A percentile compares a stretch with the other conserved stretches of the same genome.
Evolutionary conservation across 2,888 invertebrate genomes (phyloP).

Genomic region (Lutraria lutraria): DNA sequence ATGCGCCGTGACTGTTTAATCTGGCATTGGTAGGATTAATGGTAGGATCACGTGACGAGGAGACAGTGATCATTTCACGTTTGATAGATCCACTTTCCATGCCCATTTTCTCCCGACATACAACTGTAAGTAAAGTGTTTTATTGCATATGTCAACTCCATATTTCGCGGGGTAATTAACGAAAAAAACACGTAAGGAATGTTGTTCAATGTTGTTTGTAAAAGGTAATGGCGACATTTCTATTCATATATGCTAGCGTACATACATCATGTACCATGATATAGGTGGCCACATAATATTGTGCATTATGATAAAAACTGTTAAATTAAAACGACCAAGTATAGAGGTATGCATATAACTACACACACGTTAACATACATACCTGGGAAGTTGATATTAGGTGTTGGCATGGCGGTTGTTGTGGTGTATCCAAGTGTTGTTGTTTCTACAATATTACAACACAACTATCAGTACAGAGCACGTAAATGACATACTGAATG

Average conservation of each 20-base stretch:
- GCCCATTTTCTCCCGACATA: slow-evolving; percentile 91
- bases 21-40: slow-evolving; percentile 65
- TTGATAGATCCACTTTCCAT: slow-evolving; percentile 89
- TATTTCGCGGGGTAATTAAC: too few species aligned
- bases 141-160: background rate
- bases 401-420: slow-evolving; percentile 54
- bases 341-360: too few species aligned
- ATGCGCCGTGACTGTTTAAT: slow-evolving; percentile 58
- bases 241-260: too few species aligned
- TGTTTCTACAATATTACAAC: slow-evolving; percentile 19
- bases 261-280: too few species aligned
- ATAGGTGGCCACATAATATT: too few species aligned
- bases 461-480: background rate
- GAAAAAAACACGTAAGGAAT: too few species aligned
- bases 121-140: slow-evolving; percentile 57
- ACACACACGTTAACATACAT: background rate
- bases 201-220: too few species aligned
- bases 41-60: slow-evolving; percentile 88
- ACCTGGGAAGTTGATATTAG: slow-evolving; percentile 68
- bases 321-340: too few species aligned
- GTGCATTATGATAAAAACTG: too few species aligned
- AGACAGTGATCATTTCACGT: slow-evolving; percentile 90
- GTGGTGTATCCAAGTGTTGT: slow-evolving; percentile 38
- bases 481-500: too few species aligned
- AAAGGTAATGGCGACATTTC: too few species aligned